Base-by-base conservation (phyloP, 2,888 invertebrate genomes). In the Phania funesta region DNA sequence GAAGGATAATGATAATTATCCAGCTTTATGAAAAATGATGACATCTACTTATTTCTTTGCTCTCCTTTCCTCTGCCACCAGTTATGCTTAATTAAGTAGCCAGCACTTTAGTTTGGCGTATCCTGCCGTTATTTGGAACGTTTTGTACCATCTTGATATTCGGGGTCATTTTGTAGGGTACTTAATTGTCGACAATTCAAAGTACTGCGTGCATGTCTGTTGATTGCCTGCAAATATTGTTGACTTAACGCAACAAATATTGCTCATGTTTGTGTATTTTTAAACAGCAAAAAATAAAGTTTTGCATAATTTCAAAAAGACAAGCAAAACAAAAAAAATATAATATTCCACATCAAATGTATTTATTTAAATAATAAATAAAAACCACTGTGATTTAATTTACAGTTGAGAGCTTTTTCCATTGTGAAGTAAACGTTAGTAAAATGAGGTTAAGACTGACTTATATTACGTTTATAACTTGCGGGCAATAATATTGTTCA, bases 381-480 rank as follows among this genome's bases (percentile, higher is more conserved):
- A 64, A 56, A 11, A 65, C 50, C 44, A 48, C 64, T 48, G 70
- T 41, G 22, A 52, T 68, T 41, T 41, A 38, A 58, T 11, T 35
- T 46, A 50, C 56, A 22, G n/a, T 16, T 4, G 8, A 18, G 35
- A 54, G 13, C 22, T 50, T 54, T 46, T 62, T 54, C 24, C 7
- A 1, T 11, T 24, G 8, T 22, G 11, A 9, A 16, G 16, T 7
- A 75, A 78, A 74, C 70, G 65, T 71, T 82, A 78, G 70, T 82
- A 82, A 82, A 82, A 82, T 75, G 74, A 75, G 74, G 78, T 58
- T 78, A 82, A 82, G 64, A 41, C 78, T 78, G 70, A 82, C 52
- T 68, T 78, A 75, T 82, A 70, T 64, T 78, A 82, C 82, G 70
- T 82, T 82, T 78, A 75, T 78, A 78, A 78, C 65, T 78, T 75